Base-by-base conservation (phyloP, 2,888 invertebrate genomes). In the Diachrysia chrysitis region DNA sequence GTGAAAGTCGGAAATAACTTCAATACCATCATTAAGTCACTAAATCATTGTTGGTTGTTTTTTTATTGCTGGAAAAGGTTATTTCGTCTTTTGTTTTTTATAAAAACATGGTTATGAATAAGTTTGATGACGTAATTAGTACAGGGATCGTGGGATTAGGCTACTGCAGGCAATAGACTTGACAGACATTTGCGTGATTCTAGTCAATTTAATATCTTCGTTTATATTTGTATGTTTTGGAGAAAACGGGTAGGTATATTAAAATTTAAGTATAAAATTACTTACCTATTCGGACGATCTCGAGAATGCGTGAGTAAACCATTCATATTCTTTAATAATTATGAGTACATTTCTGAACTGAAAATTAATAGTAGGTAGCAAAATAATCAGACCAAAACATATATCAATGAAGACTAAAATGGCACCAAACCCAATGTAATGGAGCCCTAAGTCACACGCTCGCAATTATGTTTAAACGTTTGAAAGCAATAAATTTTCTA, bases 401-500 rank as follows among this genome's bases (percentile, higher is more conserved):
- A n/a, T n/a, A n/a, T n/a, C n/a, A n/a, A n/a, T n/a, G n/a, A 42
- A 14, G 42, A n/a, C n/a, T n/a, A 35, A 51, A 17, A 10, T 63
- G 62, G 51, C 29, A 37, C 2, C 48, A 56, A 63, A 54, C 21
- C 29, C 59, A 65, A 58, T 63, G 63, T 17, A 46, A 55, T 32
- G n/a, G 53, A 58, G 56, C 54, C 46, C 69, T 69, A 71, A 70
- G 57, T 76, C 67, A 71, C 77, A 71, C 48, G 67, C 58, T 71
- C 42, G 57, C 66, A 70, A 72, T 80, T 73, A 77, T 74, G 54
- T 74, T 69, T 42, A 68, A 78, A 71, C 57, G 66, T 77, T 77
- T 67, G 62, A 69, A 69, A 69, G 66, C 66, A 66, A 78, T 81
- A 81, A 81, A 81, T 81, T 69, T 65, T n/a, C 14, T 63, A 66